Percentiles rank a stretch among this genome's conserved stretches.
These are phyloP conservation scores for Rallus limicola DNA, from an alignment of 2,113 vertebrate genomes.

Conservation along the genomic window DNA sequence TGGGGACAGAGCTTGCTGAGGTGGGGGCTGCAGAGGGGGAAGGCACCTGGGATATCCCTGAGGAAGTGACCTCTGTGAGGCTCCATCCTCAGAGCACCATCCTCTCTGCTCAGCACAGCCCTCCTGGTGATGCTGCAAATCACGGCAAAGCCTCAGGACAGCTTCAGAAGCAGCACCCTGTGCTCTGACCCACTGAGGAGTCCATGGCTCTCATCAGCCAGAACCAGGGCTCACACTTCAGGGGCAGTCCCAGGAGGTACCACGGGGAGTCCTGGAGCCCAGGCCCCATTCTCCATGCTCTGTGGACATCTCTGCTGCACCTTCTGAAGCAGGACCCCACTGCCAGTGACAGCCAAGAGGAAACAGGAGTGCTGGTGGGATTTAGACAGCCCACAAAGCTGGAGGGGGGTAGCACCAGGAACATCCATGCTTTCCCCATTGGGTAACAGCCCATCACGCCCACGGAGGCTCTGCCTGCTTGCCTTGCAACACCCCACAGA, in stretches of 20 bases:
- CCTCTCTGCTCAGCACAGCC: conserved; percentile 71
- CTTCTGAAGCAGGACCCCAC: conserved; percentile 65
- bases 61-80: no score
- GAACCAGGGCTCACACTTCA: fast-evolving
- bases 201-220: fast-evolving
- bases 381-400: background rate
- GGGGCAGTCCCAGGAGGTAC: background rate
- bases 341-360: conserved; percentile 4
- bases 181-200: fast-evolving
- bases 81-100: background rate
- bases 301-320: conserved; percentile 43
- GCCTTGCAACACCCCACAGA: background rate
- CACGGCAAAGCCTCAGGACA: background rate
- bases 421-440: background rate
- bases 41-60: background rate
- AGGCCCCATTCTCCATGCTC: conserved; percentile 46
- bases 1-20: background rate
- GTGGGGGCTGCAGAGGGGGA: background rate
- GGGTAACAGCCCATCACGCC: background rate
- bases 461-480: background rate
- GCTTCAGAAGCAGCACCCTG: background rate
- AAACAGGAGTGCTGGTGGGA: background rate
- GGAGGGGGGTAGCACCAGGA: background rate
- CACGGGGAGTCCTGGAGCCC: conserved; percentile 53
- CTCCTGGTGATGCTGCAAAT: conserved; percentile 65